Conservation (phyloP, 2,113 vertebrate genomes). For the Sinocyclocheilus rhinocerous region DNA sequence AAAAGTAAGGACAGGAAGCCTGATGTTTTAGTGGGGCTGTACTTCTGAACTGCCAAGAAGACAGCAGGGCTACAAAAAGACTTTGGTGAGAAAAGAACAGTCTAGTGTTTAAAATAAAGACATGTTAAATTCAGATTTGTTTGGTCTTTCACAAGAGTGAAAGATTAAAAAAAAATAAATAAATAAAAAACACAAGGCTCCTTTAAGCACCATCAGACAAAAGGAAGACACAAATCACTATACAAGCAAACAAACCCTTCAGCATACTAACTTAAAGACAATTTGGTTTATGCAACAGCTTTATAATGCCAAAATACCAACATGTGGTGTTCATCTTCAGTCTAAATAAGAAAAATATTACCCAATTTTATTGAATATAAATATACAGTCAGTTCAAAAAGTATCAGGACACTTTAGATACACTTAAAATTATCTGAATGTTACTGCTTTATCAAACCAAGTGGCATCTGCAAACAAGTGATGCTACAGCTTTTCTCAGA, state of each 20-base stretch:
- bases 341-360: not conserved
- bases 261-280: not conserved
- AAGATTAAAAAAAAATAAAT: not conserved
- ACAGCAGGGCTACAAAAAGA: slow-evolving; percentile 28
- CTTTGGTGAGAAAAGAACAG: slow-evolving; percentile 6
- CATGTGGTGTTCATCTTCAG: not conserved
- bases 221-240: not conserved
- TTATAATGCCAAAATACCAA: not conserved
- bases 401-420: not conserved
- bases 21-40: slow-evolving; percentile 61
- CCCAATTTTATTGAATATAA: not conserved
- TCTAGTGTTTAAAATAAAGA: slow-evolving; percentile 18
- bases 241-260: not conserved
- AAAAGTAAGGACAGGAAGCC: slow-evolving; percentile 58
- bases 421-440: not conserved
- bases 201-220: not conserved
- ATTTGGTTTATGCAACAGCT: too few relatives aligned
- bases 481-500: not conserved
- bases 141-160: not conserved
- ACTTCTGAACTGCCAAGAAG: slow-evolving; percentile 31
- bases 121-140: slow-evolving; percentile 17
- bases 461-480: not conserved
- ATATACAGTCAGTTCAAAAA: not conserved
- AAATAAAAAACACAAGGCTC: not conserved
- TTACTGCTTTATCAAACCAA: not conserved